Evolutionary conservation across 2,888 invertebrate species (phyloP).

Genomic region (Celastrina argiolus): DNA sequence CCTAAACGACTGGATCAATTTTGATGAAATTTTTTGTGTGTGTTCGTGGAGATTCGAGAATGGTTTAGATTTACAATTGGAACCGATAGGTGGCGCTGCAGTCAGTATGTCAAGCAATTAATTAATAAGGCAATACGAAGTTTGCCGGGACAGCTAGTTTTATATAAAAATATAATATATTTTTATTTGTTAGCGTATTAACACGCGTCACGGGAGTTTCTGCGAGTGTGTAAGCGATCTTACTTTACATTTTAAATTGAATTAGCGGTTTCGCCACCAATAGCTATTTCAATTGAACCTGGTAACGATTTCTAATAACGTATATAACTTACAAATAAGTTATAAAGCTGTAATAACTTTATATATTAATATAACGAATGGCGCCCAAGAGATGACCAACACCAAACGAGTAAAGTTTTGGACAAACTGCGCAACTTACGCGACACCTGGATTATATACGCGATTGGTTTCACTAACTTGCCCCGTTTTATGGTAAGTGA

Average conservation of each 20-base stretch:
- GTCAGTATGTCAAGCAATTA: too few species aligned
- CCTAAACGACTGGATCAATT: too few species aligned
- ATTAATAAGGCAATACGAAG: too few species aligned
- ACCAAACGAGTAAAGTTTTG: conserved; percentile 30
- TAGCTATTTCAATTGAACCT: neutral
- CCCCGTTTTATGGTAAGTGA: conserved; percentile 14
- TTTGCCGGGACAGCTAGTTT: too few species aligned
- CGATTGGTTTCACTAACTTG: conserved; percentile 20
- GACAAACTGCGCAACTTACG: conserved; percentile 29
- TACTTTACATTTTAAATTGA: neutral
- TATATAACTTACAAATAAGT: conserved; percentile 20
- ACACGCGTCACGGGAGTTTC: too few species aligned
- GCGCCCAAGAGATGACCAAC: conserved; percentile 30
- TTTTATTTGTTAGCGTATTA: too few species aligned
- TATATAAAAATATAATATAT: too few species aligned
- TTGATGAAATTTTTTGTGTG: too few species aligned
- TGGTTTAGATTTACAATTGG: too few species aligned
- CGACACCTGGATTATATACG: conserved; percentile 25
- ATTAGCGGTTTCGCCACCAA: neutral
- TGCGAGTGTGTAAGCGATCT: too few species aligned
- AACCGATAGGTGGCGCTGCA: too few species aligned
- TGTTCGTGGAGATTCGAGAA: too few species aligned
- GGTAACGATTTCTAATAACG: conserved; percentile 19
- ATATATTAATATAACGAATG: conserved; percentile 29
- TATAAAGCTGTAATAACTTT: conserved; percentile 25